phyloP scores from a whole-genome alignment of 2,113 vertebrate genomes.

The Orcinus orca region DNA sequence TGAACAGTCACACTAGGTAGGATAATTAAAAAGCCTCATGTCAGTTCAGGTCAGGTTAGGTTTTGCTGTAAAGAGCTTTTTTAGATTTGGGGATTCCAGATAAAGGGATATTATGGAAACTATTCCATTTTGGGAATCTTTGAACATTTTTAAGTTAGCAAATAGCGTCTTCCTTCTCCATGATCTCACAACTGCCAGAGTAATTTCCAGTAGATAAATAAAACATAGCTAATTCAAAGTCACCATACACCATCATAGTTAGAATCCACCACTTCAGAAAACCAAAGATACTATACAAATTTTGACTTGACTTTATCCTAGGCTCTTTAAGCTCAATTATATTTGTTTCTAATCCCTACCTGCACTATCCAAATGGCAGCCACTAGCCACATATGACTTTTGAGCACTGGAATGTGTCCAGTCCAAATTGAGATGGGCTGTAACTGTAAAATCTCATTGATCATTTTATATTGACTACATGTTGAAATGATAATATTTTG shows the following conservation, averaged over 20 bases:
- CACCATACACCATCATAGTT: neutral
- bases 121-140: neutral
- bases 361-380: neutral
- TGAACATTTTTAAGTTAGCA: neutral
- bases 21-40: neutral
- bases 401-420: neutral
- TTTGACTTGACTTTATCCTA: conserved; percentile 22
- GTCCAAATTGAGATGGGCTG: neutral
- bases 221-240: neutral
- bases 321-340: neutral
- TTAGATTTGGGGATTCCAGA: neutral
- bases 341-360: neutral
- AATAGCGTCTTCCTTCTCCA: neutral
- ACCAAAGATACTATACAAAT: neutral
- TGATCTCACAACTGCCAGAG: neutral
- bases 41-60: neutral
- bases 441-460: neutral
- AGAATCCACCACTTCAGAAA: neutral
- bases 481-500: neutral
- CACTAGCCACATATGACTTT: neutral
- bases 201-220: conserved; percentile 21
- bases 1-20: neutral
- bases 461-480: neutral
- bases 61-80: conserved; percentile 36
- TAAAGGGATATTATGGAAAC: neutral